These are phyloP conservation scores for Tauraco hartlaubi DNA, from an alignment of 2,797 vertebrate species.

Conservation along the genomic window DNA sequence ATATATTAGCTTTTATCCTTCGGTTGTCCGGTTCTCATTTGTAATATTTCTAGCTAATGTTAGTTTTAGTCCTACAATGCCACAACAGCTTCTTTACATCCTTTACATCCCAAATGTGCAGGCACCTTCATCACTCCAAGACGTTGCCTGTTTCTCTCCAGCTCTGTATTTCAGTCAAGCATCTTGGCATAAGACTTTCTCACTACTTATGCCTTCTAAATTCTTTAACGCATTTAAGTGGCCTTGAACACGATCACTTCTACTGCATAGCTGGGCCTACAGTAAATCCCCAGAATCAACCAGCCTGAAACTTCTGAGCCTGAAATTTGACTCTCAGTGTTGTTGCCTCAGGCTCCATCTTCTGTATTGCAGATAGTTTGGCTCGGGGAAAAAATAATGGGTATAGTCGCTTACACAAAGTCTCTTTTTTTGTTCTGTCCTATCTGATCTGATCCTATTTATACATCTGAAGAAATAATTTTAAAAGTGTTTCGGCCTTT, in stretches of 20 bases:
- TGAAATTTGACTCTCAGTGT: slow-evolving; percentile 1
- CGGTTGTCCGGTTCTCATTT: background rate
- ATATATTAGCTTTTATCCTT: background rate
- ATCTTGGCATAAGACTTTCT: slow-evolving; percentile 36
- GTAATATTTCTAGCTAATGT: background rate
- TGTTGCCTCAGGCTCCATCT: background rate
- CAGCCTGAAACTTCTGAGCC: slow-evolving; percentile 19
- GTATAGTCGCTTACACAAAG: background rate
- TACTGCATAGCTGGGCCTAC: background rate
- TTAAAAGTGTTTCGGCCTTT: background rate
- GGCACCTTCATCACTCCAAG: background rate
- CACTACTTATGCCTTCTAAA: slow-evolving; percentile 40
- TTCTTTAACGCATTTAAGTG: slow-evolving; percentile 21
- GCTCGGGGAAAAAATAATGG: background rate
- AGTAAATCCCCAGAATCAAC: slow-evolving; percentile 30
- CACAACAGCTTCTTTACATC: background rate
- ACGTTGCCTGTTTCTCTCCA: slow-evolving; percentile 1
- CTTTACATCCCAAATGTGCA: background rate
- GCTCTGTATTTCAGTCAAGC: background rate
- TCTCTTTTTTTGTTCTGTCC: background rate
- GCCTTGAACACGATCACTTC: background rate
- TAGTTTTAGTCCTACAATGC: background rate
- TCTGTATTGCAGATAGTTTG: background rate
- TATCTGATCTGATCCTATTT: background rate
- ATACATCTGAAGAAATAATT: background rate